Conservation (phyloP, 2,888 invertebrate species). For the Dioctria linearis region DNA sequence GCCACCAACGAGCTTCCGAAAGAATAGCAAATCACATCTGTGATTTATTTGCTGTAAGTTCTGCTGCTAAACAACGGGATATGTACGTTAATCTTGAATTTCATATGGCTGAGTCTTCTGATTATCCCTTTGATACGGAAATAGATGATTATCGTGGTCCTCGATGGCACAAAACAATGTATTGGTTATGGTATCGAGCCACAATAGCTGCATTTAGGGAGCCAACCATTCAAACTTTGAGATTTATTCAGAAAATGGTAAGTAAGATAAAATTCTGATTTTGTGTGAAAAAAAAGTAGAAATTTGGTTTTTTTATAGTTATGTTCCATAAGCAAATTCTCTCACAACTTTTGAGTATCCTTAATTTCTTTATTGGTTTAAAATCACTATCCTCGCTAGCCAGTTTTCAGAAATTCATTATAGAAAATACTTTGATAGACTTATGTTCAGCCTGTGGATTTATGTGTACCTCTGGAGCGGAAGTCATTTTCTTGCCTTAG, state of each 20-base stretch:
- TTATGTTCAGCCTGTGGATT: too few species aligned
- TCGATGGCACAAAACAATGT: slow-evolving; percentile 80
- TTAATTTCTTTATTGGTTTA: background rate
- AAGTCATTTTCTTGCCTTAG: too few species aligned
- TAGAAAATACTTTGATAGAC: too few species aligned
- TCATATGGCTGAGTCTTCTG: slow-evolving; percentile 75
- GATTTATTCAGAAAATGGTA: slow-evolving; percentile 88
- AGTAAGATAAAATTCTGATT: slow-evolving; percentile 64
- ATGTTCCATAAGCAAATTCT: too few species aligned
- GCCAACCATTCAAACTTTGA: slow-evolving; percentile 83
- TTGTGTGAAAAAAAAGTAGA: background rate
- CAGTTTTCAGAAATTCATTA: too few species aligned
- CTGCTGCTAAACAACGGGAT: slow-evolving; percentile 83
- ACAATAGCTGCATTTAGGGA: slow-evolving; percentile 83
- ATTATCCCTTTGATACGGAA: slow-evolving; percentile 69
- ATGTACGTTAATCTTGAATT: slow-evolving; percentile 81
- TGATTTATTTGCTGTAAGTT: slow-evolving; percentile 84
- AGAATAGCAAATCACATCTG: slow-evolving; percentile 81
- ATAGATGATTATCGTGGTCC: slow-evolving; percentile 73
- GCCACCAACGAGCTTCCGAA: slow-evolving; percentile 81
- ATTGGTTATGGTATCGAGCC: slow-evolving; percentile 83
- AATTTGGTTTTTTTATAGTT: background rate
- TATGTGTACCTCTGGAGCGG: too few species aligned
- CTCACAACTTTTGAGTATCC: background rate
- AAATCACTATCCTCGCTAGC: too few species aligned